phyloP scores from a whole-genome alignment of 1,140 invertebrate genomes.

The Hydropsyche tenuis region DNA sequence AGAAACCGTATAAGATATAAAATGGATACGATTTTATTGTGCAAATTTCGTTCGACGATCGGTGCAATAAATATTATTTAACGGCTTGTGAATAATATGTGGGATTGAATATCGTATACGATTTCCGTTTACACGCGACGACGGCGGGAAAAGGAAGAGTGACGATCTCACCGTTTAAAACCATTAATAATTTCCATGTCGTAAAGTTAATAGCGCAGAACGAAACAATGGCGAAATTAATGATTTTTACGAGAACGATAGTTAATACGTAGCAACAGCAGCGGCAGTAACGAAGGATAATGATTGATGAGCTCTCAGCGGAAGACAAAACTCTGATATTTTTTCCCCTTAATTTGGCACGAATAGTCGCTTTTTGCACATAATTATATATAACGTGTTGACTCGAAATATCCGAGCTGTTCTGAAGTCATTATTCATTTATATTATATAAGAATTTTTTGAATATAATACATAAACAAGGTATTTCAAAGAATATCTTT shows the following conservation, averaged over 20 bases:
- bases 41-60: too few species aligned
- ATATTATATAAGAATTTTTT: too few species aligned
- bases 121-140: background rate
- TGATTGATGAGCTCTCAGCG: slow-evolving; percentile 6
- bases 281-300: background rate
- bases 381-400: too few species aligned
- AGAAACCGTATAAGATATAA: too few species aligned
- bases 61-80: background rate
- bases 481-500: too few species aligned
- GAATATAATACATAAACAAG: too few species aligned
- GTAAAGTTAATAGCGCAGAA: slow-evolving; percentile 18
- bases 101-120: slow-evolving; percentile 4
- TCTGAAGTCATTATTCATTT: too few species aligned
- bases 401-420: too few species aligned
- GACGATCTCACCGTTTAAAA: background rate
- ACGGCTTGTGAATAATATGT: slow-evolving; percentile 4
- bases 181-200: slow-evolving; percentile 15
- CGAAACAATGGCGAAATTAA: slow-evolving; percentile 16
- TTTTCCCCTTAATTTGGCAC: too few species aligned
- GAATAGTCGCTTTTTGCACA: too few species aligned
- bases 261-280: background rate
- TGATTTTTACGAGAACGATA: slow-evolving; percentile 22
- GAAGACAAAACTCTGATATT: too few species aligned
- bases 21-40: too few species aligned
- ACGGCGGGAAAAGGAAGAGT: background rate